These are phyloP conservation scores for Lerema accius DNA, from an alignment of 1,140 invertebrate genomes.

Conservation along the genomic window DNA sequence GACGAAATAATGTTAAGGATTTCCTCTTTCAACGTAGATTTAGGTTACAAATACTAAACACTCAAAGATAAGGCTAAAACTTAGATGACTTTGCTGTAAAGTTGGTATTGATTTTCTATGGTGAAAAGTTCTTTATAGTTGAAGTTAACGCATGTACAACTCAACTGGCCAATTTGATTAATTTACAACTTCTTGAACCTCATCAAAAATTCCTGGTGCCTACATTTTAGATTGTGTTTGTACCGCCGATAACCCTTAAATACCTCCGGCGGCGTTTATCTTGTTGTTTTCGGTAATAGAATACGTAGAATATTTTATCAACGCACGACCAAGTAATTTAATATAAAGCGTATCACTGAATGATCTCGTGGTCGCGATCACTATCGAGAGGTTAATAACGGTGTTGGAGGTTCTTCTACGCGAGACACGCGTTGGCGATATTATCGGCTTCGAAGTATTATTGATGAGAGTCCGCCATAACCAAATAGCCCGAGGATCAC, in stretches of 20 bases:
- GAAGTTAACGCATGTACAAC: too few relatives aligned
- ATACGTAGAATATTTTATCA: conserved; percentile 79
- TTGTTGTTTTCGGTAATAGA: conserved; percentile 76
- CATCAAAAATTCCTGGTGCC: neutral
- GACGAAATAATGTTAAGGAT: too few relatives aligned
- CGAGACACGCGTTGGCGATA: conserved; percentile 74
- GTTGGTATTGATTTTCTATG: too few relatives aligned
- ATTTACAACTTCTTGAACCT: too few relatives aligned
- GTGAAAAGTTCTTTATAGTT: too few relatives aligned
- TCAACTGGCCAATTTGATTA: too few relatives aligned
- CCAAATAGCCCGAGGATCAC: conserved; percentile 76
- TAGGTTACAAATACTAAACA: too few relatives aligned
- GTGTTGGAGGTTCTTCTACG: conserved; percentile 71
- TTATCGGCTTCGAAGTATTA: conserved; percentile 73
- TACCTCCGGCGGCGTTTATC: conserved; percentile 71
- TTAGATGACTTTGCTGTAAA: too few relatives aligned
- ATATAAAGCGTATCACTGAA: conserved; percentile 82
- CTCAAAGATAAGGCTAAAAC: too few relatives aligned
- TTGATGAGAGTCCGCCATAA: conserved; percentile 74
- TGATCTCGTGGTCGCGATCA: conserved; percentile 75
- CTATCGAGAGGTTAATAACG: conserved; percentile 78
- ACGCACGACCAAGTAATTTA: conserved; percentile 81
- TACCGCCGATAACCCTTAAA: conserved; percentile 53
- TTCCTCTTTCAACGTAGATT: too few relatives aligned
- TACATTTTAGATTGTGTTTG: conserved; percentile 36